phyloP scores from a whole-genome alignment of 2,113 vertebrate genomes.

The Ceyx cyanopectus region DNA sequence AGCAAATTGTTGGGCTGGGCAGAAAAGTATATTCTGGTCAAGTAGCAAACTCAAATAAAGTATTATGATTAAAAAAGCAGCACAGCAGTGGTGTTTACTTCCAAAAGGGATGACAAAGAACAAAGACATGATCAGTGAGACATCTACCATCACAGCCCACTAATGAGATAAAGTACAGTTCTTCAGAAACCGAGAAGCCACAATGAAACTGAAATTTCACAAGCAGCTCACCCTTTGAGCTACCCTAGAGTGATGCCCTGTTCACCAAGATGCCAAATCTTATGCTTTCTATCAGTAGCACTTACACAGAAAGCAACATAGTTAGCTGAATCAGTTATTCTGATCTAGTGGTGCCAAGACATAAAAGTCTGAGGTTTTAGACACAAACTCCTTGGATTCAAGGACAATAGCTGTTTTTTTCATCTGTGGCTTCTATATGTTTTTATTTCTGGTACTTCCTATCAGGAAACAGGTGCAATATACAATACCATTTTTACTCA shows the following conservation, averaged over 20 bases:
- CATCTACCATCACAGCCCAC: background rate
- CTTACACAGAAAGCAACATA: background rate
- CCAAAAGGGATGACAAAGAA: background rate
- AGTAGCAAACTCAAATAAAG: background rate
- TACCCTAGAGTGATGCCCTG: background rate
- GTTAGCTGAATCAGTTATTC: background rate
- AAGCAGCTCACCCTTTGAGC: background rate
- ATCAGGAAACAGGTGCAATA: background rate
- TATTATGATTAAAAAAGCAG: background rate
- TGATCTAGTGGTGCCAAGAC: background rate
- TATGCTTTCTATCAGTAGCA: background rate
- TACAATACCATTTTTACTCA: background rate
- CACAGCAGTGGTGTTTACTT: background rate
- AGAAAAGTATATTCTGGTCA: background rate
- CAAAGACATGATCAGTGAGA: background rate
- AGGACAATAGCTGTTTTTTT: background rate
- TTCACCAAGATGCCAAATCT: background rate
- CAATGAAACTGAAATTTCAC: background rate
- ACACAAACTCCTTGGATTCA: background rate
- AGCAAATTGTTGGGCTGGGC: background rate
- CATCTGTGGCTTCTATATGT: background rate
- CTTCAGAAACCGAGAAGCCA: background rate
- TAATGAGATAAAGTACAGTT: background rate
- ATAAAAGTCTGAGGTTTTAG: background rate
- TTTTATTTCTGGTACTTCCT: background rate